phyloP scores from a whole-genome alignment of 2,888 invertebrate species.

The Hemicrepidius hirtus region DNA sequence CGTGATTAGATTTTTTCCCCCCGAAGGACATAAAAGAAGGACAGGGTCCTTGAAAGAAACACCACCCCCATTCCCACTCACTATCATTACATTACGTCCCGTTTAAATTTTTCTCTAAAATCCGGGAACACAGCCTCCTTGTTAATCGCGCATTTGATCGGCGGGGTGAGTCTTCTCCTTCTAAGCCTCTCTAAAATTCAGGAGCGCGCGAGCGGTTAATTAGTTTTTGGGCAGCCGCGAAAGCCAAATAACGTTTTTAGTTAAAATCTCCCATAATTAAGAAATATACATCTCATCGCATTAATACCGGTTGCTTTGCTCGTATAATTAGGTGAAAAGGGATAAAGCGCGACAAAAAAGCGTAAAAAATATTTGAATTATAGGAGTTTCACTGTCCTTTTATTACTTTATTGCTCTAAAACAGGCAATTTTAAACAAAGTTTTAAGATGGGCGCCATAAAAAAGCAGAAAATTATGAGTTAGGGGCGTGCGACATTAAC shows the following conservation, averaged over 20 bases:
- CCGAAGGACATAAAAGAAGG: conserved; percentile 19
- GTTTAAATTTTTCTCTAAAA: conserved; percentile 37
- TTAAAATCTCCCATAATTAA: conserved; percentile 49
- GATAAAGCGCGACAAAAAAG: conserved; percentile 45
- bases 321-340: conserved; percentile 50
- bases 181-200: conserved; percentile 41
- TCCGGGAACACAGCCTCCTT: conserved; percentile 19
- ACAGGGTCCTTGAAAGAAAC: not conserved
- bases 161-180: conserved; percentile 26
- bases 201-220: conserved; percentile 39
- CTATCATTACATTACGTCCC: conserved; percentile 19
- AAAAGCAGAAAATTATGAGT: conserved; percentile 52
- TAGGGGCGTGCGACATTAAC: conserved; percentile 52
- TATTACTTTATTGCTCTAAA: conserved; percentile 53
- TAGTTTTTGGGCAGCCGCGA: conserved; percentile 41
- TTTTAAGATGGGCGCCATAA: conserved; percentile 52
- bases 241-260: conserved; percentile 43
- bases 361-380: conserved; percentile 52
- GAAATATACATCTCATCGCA: conserved; percentile 47
- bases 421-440: conserved; percentile 53
- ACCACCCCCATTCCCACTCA: not conserved
- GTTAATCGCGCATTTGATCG: conserved; percentile 29
- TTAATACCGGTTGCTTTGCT: conserved; percentile 47
- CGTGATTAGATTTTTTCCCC: not conserved
- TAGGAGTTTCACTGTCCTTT: conserved; percentile 52